Conservation (phyloP, 2,797 vertebrate species). For the Rhabdophis nuchalis region DNA sequence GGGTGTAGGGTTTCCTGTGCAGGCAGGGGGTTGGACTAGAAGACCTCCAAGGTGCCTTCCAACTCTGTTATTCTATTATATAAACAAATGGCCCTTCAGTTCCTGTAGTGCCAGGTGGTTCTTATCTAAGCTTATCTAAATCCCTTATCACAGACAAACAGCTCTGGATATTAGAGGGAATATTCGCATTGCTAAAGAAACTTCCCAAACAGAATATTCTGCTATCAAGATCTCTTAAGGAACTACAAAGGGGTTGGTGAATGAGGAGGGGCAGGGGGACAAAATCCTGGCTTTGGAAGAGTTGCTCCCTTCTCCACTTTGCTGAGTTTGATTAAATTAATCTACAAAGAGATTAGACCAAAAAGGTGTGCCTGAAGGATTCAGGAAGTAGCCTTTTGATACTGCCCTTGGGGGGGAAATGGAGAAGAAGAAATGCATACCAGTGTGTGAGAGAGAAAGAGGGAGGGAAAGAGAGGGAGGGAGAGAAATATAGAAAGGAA, state of each 20-base stretch:
- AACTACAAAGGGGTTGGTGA: not conserved
- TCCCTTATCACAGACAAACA: not conserved
- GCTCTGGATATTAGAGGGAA: not conserved
- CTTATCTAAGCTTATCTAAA: not conserved
- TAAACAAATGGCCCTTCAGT: not conserved
- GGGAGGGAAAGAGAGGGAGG: no score
- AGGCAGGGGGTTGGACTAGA: no score
- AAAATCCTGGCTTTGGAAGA: not conserved
- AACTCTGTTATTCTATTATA: no score
- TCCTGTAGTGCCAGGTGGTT: not conserved
- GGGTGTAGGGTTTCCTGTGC: no score
- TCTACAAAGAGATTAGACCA: not conserved
- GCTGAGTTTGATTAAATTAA: not conserved
- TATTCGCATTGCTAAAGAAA: not conserved
- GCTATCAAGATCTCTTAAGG: not conserved
- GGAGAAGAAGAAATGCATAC: not conserved
- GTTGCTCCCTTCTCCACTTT: not conserved
- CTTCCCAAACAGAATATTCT: not conserved
- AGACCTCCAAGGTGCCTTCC: no score
- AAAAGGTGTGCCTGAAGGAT: not conserved
- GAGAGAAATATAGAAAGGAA: not conserved
- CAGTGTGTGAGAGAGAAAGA: not conserved
- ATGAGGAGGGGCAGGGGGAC: not conserved
- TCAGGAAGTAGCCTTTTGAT: not conserved
- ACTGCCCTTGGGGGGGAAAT: not conserved